A percentile compares a stretch with the other conserved stretches of the same genome.
phyloP scores from a whole-genome alignment of 2,888 invertebrate genomes.

The Drosophila monieri region DNA sequence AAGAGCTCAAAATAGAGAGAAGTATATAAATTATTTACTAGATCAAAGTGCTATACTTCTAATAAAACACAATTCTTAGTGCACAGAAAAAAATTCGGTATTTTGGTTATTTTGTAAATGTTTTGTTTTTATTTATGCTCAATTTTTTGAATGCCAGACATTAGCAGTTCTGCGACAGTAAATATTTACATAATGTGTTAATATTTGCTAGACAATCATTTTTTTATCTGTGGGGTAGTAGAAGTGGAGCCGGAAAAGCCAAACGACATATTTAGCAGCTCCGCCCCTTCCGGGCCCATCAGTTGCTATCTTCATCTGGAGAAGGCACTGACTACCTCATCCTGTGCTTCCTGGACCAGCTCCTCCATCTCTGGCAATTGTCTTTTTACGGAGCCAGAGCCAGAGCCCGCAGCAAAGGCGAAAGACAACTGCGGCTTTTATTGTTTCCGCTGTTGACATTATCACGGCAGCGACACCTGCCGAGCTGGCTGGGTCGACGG shows the following conservation, averaged over 20 bases:
- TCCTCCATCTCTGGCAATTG: conserved; percentile 8
- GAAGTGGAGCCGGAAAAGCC: conserved; percentile 17
- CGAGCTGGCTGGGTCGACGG: conserved; percentile 50
- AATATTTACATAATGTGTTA: not conserved
- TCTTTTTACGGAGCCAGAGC: conserved; percentile 22
- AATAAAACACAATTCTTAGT: not conserved
- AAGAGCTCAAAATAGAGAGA: not conserved
- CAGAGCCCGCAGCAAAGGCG: conserved; percentile 55
- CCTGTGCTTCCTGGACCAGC: conserved; percentile 17
- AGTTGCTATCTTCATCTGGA: conserved; percentile 41
- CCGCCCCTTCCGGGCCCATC: conserved; percentile 24
- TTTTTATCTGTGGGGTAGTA: not conserved
- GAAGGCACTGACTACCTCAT: conserved; percentile 41
- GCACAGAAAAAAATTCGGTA: not conserved
- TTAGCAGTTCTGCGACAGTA: not conserved
- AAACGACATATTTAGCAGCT: conserved; percentile 45
- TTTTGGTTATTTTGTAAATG: not conserved
- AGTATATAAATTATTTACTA: not conserved
- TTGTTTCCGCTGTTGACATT: conserved; percentile 78
- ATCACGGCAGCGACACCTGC: conserved; percentile 72
- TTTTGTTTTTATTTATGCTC: not conserved
- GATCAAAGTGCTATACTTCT: not conserved
- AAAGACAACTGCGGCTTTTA: conserved; percentile 74
- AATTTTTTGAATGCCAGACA: not conserved
- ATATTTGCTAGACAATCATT: not conserved